Evolutionary conservation across 1,140 invertebrate species (phyloP).

Genomic region (Hycleus phaleratus): DNA sequence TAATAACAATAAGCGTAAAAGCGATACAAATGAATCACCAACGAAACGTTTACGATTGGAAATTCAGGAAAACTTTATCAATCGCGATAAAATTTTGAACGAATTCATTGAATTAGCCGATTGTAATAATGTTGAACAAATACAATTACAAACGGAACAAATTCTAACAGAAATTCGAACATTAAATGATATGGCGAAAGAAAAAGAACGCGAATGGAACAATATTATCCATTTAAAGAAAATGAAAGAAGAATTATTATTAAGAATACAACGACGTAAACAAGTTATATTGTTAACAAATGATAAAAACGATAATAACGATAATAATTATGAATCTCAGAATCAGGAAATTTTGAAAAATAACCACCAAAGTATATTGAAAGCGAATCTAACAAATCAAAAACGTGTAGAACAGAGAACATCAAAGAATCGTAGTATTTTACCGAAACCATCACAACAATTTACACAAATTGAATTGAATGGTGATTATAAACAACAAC

Average conservation of each 20-base stretch:
- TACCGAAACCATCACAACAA: slow-evolving; percentile 39
- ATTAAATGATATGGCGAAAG: slow-evolving; percentile 57
- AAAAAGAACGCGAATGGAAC: slow-evolving; percentile 80
- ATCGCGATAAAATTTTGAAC: slow-evolving; percentile 50
- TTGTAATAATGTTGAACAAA: slow-evolving; percentile 49
- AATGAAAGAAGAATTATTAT: slow-evolving; percentile 69
- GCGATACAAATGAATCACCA: slow-evolving; percentile 33
- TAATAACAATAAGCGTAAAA: slow-evolving; percentile 24
- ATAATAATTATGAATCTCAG: slow-evolving; percentile 9
- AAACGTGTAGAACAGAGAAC: neutral
- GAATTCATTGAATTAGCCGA: slow-evolving; percentile 52
- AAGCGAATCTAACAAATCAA: slow-evolving; percentile 16
- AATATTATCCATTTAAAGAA: slow-evolving; percentile 69
- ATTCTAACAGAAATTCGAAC: slow-evolving; percentile 55
- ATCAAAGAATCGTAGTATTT: slow-evolving; percentile 17
- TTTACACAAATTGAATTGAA: slow-evolving; percentile 41
- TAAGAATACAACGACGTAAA: slow-evolving; percentile 57
- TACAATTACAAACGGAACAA: slow-evolving; percentile 50
- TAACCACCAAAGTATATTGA: slow-evolving; percentile 22
- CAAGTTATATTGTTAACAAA: slow-evolving; percentile 45
- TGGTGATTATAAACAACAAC: slow-evolving; percentile 34
- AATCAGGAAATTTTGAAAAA: slow-evolving; percentile 3
- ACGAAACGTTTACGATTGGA: slow-evolving; percentile 47
- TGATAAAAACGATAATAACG: slow-evolving; percentile 21
- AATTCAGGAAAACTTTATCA: slow-evolving; percentile 46